These are phyloP conservation scores for Lutjanus erythropterus DNA, from an alignment of 2,113 vertebrate species.

Conservation along the genomic window DNA sequence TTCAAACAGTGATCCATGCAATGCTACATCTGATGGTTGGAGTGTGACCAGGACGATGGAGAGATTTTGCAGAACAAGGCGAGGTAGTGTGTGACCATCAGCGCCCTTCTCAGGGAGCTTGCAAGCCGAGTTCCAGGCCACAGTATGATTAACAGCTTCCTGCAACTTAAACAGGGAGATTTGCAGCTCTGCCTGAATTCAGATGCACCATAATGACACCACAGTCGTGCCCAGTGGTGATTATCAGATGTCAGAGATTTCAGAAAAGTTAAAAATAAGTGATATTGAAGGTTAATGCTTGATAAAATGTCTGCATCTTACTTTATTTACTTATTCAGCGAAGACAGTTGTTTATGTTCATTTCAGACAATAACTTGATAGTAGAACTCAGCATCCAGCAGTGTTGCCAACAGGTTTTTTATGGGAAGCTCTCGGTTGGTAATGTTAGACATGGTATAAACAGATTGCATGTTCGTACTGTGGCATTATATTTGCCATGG, in stretches of 20 bases:
- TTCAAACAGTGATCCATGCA: neutral
- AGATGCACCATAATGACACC: conserved; percentile 21
- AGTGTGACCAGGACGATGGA: neutral
- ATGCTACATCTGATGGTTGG: neutral
- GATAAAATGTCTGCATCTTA: neutral
- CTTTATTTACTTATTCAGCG: conserved; percentile 15
- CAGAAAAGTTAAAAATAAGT: conserved; percentile 1
- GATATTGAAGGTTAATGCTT: neutral
- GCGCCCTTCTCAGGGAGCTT: neutral
- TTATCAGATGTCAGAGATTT: conserved; percentile 20
- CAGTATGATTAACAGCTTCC: neutral
- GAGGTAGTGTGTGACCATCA: neutral
- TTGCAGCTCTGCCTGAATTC: neutral
- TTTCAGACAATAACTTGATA: neutral
- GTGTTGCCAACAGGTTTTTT: neutral
- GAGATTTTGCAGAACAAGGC: neutral
- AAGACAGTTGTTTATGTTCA: neutral
- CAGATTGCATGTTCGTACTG: neutral
- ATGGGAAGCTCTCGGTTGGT: neutral
- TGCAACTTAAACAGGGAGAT: neutral
- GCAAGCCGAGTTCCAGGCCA: neutral
- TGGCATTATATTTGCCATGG: neutral
- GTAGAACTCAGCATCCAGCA: too few species aligned
- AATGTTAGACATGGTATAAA: neutral
- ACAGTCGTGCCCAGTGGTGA: conserved; percentile 5